phyloP scores from a whole-genome alignment of 2,888 invertebrate species.

The Heliconius sara region DNA sequence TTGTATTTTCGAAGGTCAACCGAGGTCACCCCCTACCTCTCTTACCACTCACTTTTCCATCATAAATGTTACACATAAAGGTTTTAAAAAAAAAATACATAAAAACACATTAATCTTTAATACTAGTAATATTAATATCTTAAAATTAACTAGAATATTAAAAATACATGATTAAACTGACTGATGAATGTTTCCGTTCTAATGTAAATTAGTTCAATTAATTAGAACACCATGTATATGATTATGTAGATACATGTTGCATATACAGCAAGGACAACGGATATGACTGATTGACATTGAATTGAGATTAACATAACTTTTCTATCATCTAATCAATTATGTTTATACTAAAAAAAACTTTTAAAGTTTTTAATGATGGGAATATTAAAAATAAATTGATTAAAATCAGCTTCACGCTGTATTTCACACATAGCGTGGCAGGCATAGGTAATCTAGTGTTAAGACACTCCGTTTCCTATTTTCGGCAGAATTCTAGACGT shows the following conservation, averaged over 20 bases:
- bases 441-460: too few species aligned
- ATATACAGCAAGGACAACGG: slow-evolving; percentile 37
- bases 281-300: slow-evolving; percentile 26
- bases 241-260: slow-evolving; percentile 3
- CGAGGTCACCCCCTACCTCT: too few species aligned
- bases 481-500: too few species aligned
- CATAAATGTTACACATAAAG: not conserved
- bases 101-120: not conserved
- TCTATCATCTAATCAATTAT: not conserved
- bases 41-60: too few species aligned
- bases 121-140: not conserved
- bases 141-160: not conserved
- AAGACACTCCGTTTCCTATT: too few species aligned
- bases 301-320: slow-evolving; percentile 15
- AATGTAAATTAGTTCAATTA: slow-evolving; percentile 36
- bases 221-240: slow-evolving; percentile 30
- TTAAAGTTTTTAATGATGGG: too few species aligned
- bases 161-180: not conserved
- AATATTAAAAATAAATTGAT: too few species aligned
- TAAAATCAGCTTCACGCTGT: too few species aligned
- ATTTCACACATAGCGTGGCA: too few species aligned
- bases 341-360: not conserved
- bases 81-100: not conserved
- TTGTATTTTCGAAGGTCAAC: too few species aligned
- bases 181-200: slow-evolving; percentile 21